phyloP scores from a whole-genome alignment of 92 coral and sea anemone genomes.

The Epizoanthus fatuus region DNA sequence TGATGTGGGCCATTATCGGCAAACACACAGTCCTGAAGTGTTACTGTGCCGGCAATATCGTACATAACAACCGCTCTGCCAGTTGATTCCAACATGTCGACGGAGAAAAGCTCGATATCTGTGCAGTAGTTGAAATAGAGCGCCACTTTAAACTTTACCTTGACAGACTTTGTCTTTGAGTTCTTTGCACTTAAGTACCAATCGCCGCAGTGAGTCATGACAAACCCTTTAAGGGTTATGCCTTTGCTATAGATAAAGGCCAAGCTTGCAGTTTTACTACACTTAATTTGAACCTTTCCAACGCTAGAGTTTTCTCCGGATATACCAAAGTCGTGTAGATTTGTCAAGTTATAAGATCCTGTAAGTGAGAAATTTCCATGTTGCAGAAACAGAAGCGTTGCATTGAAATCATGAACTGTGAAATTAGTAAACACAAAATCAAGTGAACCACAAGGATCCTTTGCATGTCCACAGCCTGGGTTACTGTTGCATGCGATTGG shows the following conservation, averaged over 20 bases:
- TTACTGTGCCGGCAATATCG: conserved; percentile 1
- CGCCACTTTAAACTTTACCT: neutral
- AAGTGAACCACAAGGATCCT: conserved; percentile 57
- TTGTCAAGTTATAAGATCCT: conserved; percentile 39
- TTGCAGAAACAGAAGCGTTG: conserved; percentile 53
- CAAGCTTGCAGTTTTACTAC: conserved; percentile 48
- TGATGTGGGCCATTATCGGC: neutral
- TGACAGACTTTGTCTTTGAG: too few species aligned
- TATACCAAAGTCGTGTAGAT: conserved; percentile 59
- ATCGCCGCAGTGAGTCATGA: conserved; percentile 39
- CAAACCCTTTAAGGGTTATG: conserved; percentile 42
- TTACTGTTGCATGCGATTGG: too few species aligned
- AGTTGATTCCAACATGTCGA: neutral
- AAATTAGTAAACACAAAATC: conserved; percentile 50
- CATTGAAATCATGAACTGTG: conserved; percentile 32
- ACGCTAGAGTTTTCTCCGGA: conserved; percentile 41
- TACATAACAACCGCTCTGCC: conserved; percentile 17
- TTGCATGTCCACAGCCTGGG: conserved; percentile 42
- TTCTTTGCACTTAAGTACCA: neutral
- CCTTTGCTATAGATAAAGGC: conserved; percentile 43
- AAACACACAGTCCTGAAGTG: conserved; percentile 11
- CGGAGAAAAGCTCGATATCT: neutral
- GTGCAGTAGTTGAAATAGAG: conserved; percentile 16
- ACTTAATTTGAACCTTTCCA: conserved; percentile 55
- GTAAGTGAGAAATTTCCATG: conserved; percentile 52